Conservation (phyloP, 2,797 vertebrate genomes). For the Neosilurus mollespiculum region DNA sequence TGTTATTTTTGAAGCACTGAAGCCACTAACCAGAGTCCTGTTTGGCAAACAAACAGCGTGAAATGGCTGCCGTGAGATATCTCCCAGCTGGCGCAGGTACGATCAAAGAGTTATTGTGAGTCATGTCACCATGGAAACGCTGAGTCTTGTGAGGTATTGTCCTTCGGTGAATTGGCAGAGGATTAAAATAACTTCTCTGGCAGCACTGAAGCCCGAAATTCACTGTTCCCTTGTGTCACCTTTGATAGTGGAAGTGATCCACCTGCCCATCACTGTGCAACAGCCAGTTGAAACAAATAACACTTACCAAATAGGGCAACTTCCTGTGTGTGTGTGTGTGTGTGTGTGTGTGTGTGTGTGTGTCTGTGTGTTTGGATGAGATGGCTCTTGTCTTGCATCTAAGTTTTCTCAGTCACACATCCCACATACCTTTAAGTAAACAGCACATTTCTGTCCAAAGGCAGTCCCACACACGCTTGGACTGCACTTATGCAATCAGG, state of each 20-base stretch:
- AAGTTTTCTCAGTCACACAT: slow-evolving; percentile 39
- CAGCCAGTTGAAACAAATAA: not conserved
- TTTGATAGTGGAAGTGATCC: slow-evolving; percentile 16
- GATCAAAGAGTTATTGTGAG: slow-evolving; percentile 68
- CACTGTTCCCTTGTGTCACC: slow-evolving; percentile 14
- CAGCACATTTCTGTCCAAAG: slow-evolving; percentile 46
- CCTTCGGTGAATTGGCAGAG: slow-evolving; percentile 59
- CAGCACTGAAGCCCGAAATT: slow-evolving; percentile 18
- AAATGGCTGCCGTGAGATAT: slow-evolving; percentile 65
- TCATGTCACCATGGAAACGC: slow-evolving; percentile 76
- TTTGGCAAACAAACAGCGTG: slow-evolving; percentile 69
- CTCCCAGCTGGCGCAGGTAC: slow-evolving; percentile 73
- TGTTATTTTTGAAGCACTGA: slow-evolving; percentile 38
- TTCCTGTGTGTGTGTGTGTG: slow-evolving; percentile 18
- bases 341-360: not conserved
- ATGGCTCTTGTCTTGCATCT: slow-evolving; percentile 31
- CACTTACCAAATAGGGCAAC: slow-evolving; percentile 29
- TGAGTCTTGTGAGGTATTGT: slow-evolving; percentile 65
- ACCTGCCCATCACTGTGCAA: slow-evolving; percentile 9
- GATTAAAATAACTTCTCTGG: slow-evolving; percentile 54
- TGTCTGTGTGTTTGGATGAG: slow-evolving; percentile 17
- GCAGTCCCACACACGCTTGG: slow-evolving; percentile 32
- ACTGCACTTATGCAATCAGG: slow-evolving; percentile 42
- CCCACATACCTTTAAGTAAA: slow-evolving; percentile 48
- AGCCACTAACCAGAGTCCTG: slow-evolving; percentile 42